phyloP scores from a whole-genome alignment of 2,113 vertebrate species.

The Cynopterus brachyotis region DNA sequence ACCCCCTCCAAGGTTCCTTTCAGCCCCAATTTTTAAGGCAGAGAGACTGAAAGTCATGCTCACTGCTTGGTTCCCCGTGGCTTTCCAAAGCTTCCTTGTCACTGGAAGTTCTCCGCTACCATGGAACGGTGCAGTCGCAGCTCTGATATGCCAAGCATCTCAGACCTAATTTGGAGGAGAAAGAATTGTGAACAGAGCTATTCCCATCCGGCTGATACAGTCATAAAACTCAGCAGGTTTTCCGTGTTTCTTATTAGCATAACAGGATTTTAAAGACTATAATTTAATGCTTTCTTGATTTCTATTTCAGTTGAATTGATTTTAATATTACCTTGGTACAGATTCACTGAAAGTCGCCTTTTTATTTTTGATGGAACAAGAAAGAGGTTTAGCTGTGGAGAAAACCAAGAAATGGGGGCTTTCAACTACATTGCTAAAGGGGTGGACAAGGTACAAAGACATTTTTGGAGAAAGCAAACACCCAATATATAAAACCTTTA shows the following conservation, averaged over 20 bases:
- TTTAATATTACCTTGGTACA: background rate
- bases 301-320: background rate
- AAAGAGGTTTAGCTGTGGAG: background rate
- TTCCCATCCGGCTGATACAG: background rate
- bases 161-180: background rate
- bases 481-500: background rate
- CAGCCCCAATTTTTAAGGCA: background rate
- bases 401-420: background rate
- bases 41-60: background rate
- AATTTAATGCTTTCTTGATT: background rate
- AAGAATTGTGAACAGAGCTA: fast-evolving
- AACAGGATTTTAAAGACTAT: background rate
- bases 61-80: fast-evolving
- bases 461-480: background rate
- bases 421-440: background rate
- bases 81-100: background rate
- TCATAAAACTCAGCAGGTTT: no score
- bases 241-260: background rate
- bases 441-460: background rate
- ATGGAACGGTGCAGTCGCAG: fast-evolving
- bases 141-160: background rate
- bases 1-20: background rate
- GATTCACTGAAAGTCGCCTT: background rate
- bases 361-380: background rate
- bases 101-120: background rate